Percentiles rank a stretch among this genome's conserved stretches.
Evolutionary conservation across 2,888 invertebrate genomes (phyloP).

Genomic region (Philaethria dido): DNA sequence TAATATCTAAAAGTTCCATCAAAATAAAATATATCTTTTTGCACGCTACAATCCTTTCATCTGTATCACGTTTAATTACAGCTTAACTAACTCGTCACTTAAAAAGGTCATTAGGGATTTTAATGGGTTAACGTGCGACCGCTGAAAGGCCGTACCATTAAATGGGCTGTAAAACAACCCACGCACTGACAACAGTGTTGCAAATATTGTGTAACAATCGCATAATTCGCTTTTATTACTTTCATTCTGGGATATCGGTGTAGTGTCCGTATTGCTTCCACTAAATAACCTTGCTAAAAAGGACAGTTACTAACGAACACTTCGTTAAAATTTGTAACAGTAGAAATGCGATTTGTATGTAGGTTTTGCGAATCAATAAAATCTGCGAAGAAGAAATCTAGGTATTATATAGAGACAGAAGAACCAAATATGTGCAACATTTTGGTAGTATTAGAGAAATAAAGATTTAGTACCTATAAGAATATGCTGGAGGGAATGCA

Average conservation of each 20-base stretch:
- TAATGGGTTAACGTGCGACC: slow-evolving; percentile 30
- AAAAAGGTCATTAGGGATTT: slow-evolving; percentile 22
- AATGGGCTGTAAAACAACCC: slow-evolving; percentile 30
- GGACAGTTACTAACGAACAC: slow-evolving; percentile 14
- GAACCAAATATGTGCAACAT: neutral
- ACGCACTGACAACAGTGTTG: slow-evolving; percentile 32
- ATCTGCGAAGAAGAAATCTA: neutral
- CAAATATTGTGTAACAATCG: slow-evolving; percentile 29
- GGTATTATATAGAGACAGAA: neutral
- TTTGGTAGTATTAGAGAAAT: too few relatives aligned
- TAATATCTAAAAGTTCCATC: neutral
- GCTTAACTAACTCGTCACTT: slow-evolving; percentile 19
- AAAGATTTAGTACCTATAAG: neutral
- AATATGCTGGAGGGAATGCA: neutral
- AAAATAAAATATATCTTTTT: neutral
- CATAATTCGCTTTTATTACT: slow-evolving; percentile 30
- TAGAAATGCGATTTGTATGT: neutral
- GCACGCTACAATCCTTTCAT: neutral
- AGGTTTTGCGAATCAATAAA: neutral
- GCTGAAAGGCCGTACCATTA: slow-evolving; percentile 34
- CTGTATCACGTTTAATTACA: slow-evolving; percentile 8
- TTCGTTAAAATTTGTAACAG: slow-evolving; percentile 1
- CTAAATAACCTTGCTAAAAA: slow-evolving; percentile 16
- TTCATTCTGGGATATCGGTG: slow-evolving; percentile 18
- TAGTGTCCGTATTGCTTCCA: slow-evolving; percentile 12